These are phyloP conservation scores for Bergia sp. DNA, from an alignment of 92 coral and sea anemone species.

Conservation along the genomic window DNA sequence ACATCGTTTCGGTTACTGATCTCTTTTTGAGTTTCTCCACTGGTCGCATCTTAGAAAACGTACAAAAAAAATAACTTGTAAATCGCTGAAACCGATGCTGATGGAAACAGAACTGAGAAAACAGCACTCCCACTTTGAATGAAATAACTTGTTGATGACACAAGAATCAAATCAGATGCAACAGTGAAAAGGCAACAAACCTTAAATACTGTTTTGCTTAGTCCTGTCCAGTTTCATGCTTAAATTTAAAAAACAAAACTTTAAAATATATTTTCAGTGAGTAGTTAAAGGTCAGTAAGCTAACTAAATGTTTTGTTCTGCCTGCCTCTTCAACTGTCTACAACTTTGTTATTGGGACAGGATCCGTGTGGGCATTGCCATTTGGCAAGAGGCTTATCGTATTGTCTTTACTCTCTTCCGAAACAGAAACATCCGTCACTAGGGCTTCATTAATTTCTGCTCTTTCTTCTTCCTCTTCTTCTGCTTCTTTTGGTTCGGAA, in stretches of 20 bases:
- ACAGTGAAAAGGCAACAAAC: not conserved
- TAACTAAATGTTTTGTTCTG: not conserved
- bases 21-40: no score
- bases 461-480: slow-evolving; percentile 27
- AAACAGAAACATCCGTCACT: not conserved
- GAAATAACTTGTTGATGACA: not conserved
- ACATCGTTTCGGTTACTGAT: no score
- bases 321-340: not conserved
- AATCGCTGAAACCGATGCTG: not conserved
- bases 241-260: not conserved
- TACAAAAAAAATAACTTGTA: no score
- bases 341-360: slow-evolving; percentile 22
- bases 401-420: slow-evolving; percentile 8
- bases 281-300: not conserved
- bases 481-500: slow-evolving; percentile 29
- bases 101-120: not conserved
- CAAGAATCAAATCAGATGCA: not conserved
- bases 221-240: not conserved
- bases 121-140: not conserved
- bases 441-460: slow-evolving; percentile 17
- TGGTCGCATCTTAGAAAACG: no score
- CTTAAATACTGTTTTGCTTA: no score
- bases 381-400: slow-evolving; percentile 9
- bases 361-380: not conserved
- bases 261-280: no score